phyloP scores from a whole-genome alignment of 2,113 vertebrate genomes.

The Edolisoma coerulescens region DNA sequence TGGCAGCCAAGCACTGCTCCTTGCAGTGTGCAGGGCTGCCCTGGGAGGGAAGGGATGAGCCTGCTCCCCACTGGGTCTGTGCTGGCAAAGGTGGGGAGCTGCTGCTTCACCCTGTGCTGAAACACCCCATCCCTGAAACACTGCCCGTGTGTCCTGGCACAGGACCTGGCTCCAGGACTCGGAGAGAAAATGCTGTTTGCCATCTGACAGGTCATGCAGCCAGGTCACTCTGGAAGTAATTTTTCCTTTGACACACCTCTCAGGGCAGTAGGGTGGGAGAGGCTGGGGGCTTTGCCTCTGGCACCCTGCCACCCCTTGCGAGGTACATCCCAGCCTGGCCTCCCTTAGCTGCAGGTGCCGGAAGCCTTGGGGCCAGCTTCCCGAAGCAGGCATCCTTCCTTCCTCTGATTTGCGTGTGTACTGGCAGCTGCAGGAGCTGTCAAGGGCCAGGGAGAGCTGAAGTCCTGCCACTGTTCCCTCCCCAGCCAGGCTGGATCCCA shows the following conservation, averaged over 20 bases:
- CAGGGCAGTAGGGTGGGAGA: not conserved
- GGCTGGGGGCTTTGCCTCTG: not conserved
- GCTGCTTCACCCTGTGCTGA: not conserved
- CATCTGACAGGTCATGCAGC: not conserved
- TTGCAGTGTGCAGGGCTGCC: fast-evolving
- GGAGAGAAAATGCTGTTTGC: not conserved
- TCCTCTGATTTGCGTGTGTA: not conserved
- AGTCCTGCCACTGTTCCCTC: not conserved
- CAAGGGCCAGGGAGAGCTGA: no score
- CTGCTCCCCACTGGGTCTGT: not conserved
- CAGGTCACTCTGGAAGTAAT: not conserved
- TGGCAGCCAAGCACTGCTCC: fast-evolving
- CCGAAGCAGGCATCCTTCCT: not conserved
- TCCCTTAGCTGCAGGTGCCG: not conserved
- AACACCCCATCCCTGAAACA: not conserved
- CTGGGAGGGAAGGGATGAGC: not conserved
- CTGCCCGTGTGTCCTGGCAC: not conserved
- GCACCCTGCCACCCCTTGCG: fast-evolving
- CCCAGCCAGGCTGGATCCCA: not conserved
- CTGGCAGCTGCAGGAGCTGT: not conserved
- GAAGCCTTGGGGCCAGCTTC: not conserved
- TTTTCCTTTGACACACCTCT: not conserved
- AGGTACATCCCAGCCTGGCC: fast-evolving
- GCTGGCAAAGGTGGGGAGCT: not conserved
- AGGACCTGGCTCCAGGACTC: not conserved